Percentiles rank a stretch among this genome's conserved stretches.
These are phyloP conservation scores for Chaetogeoica ovagalla DNA, from an alignment of 2,888 invertebrate species.

Conservation along the genomic window DNA sequence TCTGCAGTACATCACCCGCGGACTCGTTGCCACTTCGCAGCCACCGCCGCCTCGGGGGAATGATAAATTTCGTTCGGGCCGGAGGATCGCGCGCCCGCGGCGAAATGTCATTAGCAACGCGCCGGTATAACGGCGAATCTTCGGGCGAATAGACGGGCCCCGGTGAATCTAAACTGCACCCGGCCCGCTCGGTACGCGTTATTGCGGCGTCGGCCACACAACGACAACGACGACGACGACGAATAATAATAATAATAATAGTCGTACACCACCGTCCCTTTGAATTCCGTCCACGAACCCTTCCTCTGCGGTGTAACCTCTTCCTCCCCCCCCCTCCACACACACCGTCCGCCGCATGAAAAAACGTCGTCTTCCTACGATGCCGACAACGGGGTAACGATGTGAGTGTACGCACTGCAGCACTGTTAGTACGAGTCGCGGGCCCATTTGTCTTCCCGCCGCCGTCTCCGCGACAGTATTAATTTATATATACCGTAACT, in stretches of 20 bases:
- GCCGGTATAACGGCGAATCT: slow-evolving; percentile 18
- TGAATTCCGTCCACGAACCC: too few relatives aligned
- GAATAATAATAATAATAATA: slow-evolving; percentile 28
- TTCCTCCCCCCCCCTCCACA: not conserved
- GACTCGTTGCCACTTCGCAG: too few relatives aligned
- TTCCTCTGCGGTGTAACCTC: not conserved
- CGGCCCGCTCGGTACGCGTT: slow-evolving; percentile 36
- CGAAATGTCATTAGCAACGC: slow-evolving; percentile 49
- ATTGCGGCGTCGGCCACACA: slow-evolving; percentile 15
- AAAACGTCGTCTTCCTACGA: too few relatives aligned
- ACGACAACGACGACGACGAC: slow-evolving; percentile 15
- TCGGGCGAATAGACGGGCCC: not conserved
- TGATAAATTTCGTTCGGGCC: slow-evolving; percentile 35
- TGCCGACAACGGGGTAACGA: too few relatives aligned
- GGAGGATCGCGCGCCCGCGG: not conserved
- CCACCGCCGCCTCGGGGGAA: slow-evolving; percentile 3
- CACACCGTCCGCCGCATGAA: not conserved
- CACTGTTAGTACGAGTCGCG: too few relatives aligned
- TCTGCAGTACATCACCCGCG: too few relatives aligned
- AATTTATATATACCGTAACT: too few relatives aligned
- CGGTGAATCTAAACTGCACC: slow-evolving; percentile 19
- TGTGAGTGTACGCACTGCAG: too few relatives aligned
- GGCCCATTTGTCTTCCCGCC: too few relatives aligned
- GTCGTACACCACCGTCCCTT: not conserved
- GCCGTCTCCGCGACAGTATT: too few relatives aligned